Base-by-base conservation (phyloP, 2,888 invertebrate species). In the Ferrisia virgata region DNA sequence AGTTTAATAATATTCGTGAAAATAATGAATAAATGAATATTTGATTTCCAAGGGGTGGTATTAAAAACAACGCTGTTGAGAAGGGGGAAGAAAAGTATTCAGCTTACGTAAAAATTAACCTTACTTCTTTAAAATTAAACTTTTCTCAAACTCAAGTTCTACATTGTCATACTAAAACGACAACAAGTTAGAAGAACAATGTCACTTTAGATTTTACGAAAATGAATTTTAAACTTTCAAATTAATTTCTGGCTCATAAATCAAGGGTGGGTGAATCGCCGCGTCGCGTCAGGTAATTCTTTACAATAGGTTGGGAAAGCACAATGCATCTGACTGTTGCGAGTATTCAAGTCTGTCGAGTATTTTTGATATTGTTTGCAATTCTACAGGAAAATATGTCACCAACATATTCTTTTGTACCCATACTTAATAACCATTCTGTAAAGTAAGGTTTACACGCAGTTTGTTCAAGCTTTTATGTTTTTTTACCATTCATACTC, bases 51-150 rank as follows among this genome's bases (percentile, higher is more conserved):
- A 47, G 18, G 47, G 40, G 4, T 18, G 47, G 18, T 18, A 47
- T 47, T 47, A 47, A 47, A 43, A 15, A 43, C 43, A 15, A 43
- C 8, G n/a, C 47, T 47, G n/a, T 47, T 47, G 15, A n/a, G 8
- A 47, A 47, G 47, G 47, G 8, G 4, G 47, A 47, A 47, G 18
- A 47, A 64, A 5, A 39, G 5, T 8, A 8, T 64, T 64, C 3
- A 11, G 22, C 58, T 64, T 64, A 64, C n/a, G 58, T 64, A 64
- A 64, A 64, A 64, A 64, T 64, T 64, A 64, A 64, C 58, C 58
- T 13, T 47, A 47, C 47, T 64, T 64, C 25, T 64, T 64, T 64
- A 64, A 64, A 64, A 64, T 64, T 64, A 64, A 64, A 28, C 58
- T 25, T 64, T 28, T 64, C 47, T 28, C 58, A n/a, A 25, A 28